phyloP scores from a whole-genome alignment of 2,888 invertebrate species.

The Drosophila suboccidentalis region DNA sequence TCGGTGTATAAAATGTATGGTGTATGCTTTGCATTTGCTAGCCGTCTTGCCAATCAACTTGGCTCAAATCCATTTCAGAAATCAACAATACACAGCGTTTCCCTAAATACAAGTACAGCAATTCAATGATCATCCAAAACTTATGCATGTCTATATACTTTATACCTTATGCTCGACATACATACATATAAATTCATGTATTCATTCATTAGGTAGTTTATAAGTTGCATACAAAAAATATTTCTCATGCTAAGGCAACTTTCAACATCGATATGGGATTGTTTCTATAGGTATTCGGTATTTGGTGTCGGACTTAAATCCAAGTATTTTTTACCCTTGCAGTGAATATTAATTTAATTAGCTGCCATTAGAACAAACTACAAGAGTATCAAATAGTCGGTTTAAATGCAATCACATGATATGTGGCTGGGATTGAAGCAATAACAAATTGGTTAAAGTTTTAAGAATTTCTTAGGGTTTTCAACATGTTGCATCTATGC shows the following conservation, averaged over 20 bases:
- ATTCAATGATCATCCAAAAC: slow-evolving; percentile 78
- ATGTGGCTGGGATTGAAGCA: slow-evolving; percentile 24
- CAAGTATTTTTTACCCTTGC: slow-evolving; percentile 1
- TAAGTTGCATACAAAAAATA: slow-evolving; percentile 73
- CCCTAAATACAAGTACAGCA: slow-evolving; percentile 44
- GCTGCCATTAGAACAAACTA: neutral
- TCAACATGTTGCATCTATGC: slow-evolving; percentile 4
- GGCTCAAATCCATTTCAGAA: slow-evolving; percentile 59
- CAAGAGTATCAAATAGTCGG: slow-evolving; percentile 8
- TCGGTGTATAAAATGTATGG: slow-evolving; percentile 82
- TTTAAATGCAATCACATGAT: slow-evolving; percentile 28
- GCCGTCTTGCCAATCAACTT: neutral
- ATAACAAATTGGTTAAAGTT: slow-evolving; percentile 1
- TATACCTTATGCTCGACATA: slow-evolving; percentile 34
- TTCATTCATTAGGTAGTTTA: slow-evolving; percentile 33
- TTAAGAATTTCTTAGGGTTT: neutral
- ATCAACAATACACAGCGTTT: slow-evolving; percentile 61
- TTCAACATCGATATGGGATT: slow-evolving; percentile 85
- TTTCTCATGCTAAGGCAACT: slow-evolving; percentile 84
- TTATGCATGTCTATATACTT: slow-evolving; percentile 44
- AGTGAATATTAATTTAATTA: neutral
- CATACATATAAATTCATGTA: slow-evolving; percentile 18
- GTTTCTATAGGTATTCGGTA: slow-evolving; percentile 47
- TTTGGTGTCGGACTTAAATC: slow-evolving; percentile 27
- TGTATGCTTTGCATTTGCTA: slow-evolving; percentile 44